phyloP scores from a whole-genome alignment of 2,113 vertebrate genomes.

The Cinclus cinclus region DNA sequence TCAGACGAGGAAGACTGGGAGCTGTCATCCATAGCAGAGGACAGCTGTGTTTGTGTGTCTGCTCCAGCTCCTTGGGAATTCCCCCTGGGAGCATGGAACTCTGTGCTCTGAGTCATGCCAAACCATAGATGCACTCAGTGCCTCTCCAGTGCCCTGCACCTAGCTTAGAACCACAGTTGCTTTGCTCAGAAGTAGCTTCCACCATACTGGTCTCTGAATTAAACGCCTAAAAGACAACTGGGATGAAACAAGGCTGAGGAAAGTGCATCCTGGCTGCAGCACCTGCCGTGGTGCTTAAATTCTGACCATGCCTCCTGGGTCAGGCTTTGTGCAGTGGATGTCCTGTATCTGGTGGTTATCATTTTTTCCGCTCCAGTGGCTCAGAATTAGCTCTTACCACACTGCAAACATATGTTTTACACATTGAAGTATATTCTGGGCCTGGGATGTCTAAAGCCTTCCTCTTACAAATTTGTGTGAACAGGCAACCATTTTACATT shows the following conservation, averaged over 20 bases:
- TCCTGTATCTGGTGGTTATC: not conserved
- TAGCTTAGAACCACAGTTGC: rapidly evolving
- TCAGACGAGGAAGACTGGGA: not conserved
- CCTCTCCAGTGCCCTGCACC: rapidly evolving
- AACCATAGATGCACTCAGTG: rapidly evolving
- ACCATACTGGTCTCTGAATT: not conserved
- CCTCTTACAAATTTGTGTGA: not conserved
- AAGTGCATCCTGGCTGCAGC: not conserved
- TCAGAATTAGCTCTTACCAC: not conserved
- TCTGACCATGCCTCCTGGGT: not conserved
- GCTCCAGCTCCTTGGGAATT: not conserved
- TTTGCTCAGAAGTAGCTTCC: not conserved
- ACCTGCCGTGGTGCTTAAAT: not conserved
- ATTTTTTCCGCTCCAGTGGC: not conserved
- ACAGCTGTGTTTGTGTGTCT: rapidly evolving
- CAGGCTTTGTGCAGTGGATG: not conserved
- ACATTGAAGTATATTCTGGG: not conserved
- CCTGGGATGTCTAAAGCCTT: not conserved
- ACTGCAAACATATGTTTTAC: not conserved
- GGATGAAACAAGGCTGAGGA: not conserved
- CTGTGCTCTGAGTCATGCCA: rapidly evolving
- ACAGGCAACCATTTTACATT: not conserved
- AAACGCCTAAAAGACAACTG: not conserved
- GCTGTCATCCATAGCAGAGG: not conserved
- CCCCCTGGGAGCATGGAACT: not conserved